These are phyloP conservation scores for Lophotis ruficrista DNA, from an alignment of 2,113 vertebrate species.

Conservation along the genomic window DNA sequence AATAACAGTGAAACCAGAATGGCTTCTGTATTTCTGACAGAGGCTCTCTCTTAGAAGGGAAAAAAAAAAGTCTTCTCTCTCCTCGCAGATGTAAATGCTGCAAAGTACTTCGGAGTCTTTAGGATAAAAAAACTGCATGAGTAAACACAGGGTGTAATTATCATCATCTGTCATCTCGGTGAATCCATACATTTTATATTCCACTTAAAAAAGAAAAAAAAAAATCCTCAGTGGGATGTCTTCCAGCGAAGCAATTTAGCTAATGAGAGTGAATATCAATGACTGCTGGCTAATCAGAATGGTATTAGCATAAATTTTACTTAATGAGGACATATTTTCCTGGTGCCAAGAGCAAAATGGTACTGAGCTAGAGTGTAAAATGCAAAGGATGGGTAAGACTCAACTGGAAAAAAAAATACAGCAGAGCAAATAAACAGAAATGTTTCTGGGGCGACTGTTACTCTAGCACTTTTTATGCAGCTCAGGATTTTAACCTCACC, in stretches of 20 bases:
- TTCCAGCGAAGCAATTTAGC: conserved; percentile 52
- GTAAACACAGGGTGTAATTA: conserved; percentile 60
- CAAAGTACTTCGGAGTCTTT: conserved; percentile 26
- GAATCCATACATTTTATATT: conserved; percentile 61
- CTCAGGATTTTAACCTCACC: neutral
- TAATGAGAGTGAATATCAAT: conserved; percentile 66
- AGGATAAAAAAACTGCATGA: neutral
- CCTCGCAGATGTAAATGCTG: conserved; percentile 7
- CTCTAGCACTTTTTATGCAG: neutral
- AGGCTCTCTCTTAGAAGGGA: neutral
- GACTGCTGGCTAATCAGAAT: conserved; percentile 60
- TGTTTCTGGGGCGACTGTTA: neutral
- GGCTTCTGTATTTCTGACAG: neutral
- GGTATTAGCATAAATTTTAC: conserved; percentile 62
- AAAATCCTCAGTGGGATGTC: neutral
- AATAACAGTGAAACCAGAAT: neutral
- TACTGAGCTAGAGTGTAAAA: neutral
- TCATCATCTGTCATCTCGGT: conserved; percentile 42
- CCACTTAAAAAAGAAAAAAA: conserved; percentile 20
- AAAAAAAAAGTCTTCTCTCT: neutral
- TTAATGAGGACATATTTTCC: conserved; percentile 49
- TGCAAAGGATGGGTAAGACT: neutral
- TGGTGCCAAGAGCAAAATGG: conserved; percentile 11
- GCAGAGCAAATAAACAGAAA: conserved; percentile 19
- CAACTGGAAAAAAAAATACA: neutral